Base-by-base conservation (phyloP, 2,888 invertebrate species). In the Cylindroiulus punctatus region DNA sequence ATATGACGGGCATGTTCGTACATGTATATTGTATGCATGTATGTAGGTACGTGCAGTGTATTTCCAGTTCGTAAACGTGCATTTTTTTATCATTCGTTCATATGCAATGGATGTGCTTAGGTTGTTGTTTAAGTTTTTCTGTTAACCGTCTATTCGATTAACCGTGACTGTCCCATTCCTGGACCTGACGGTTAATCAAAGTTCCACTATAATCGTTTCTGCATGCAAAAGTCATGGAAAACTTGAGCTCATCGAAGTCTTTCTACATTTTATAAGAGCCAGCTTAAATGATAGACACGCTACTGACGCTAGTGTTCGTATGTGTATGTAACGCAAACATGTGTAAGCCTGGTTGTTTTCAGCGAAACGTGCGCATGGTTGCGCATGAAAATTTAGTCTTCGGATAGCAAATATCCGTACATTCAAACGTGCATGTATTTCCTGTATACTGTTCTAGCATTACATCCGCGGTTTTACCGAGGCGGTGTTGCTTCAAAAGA, bases 301-400 rank as follows among this genome's bases (percentile, higher is more conserved):
- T 14, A 22, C 12, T 1, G 0, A 3, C 12, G 76, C 1, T 14
- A 30, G 26, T 44, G 44, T 12, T 22, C 22, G 4, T 65, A 26
- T 65, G 65, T 65, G 26, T 65, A 26, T 26, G 12, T 19, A 26
- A 22, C 8, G 12, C 26, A 26, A 65, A 10, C 8, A 22, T 14
- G 30, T 76, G 30, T 8, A 65, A 22, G 57, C 57, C 57, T n/a
- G n/a, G 76, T 26, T 76, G 76, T 76, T 76, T 76, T 76, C 76
- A 30, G 22, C 14, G 0, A 19, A 65, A 65, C 8, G 26, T 26
- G 26, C 26, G 65, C 65, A 65, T 65, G 65, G 26, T 30, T 76
- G 76, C 26, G 30, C 76, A 76, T 76, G 76, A 26, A 26, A 76
- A 76, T 76, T 76, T 65, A 26, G 65, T 26, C 65, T 65, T 76